phyloP scores from a whole-genome alignment of 1,140 invertebrate species.

The Listronotus oregonensis region DNA sequence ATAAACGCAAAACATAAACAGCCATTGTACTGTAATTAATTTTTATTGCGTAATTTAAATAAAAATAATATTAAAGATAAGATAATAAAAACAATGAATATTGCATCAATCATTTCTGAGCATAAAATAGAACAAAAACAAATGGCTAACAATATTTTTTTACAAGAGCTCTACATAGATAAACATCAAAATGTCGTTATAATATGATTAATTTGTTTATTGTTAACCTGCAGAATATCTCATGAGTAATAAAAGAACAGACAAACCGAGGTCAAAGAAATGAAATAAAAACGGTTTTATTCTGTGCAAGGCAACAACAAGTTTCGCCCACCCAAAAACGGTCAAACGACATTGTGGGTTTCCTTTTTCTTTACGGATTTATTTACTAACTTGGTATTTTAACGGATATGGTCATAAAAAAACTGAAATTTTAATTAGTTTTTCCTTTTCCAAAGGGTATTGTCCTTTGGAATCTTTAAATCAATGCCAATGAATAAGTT shows the following conservation, averaged over 20 bases:
- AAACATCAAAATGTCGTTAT: too few species aligned
- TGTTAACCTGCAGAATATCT: background rate
- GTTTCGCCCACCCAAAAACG: constrained; percentile 25
- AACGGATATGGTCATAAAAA: constrained; percentile 6
- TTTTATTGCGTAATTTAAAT: too few species aligned
- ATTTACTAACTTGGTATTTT: background rate
- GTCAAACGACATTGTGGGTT: constrained; percentile 10
- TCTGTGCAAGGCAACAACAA: constrained; percentile 15
- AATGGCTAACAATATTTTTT: too few species aligned
- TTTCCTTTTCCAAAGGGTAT: background rate
- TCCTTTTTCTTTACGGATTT: background rate
- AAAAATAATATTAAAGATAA: too few species aligned
- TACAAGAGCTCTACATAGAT: too few species aligned
- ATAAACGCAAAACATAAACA: too few species aligned
- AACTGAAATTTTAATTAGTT: constrained; percentile 4
- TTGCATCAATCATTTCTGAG: too few species aligned
- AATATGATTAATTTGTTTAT: constrained; percentile 4
- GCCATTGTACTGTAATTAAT: too few species aligned
- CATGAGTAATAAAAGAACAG: constrained; percentile 7
- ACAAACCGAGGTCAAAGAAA: constrained; percentile 15
- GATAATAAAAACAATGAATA: too few species aligned
- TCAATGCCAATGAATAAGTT: too few species aligned
- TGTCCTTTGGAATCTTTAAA: background rate
- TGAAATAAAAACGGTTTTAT: constrained; percentile 4
- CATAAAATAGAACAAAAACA: too few species aligned